These are phyloP conservation scores for Chrysocyon brachyurus DNA, from an alignment of 2,797 vertebrate species.

Conservation along the genomic window DNA sequence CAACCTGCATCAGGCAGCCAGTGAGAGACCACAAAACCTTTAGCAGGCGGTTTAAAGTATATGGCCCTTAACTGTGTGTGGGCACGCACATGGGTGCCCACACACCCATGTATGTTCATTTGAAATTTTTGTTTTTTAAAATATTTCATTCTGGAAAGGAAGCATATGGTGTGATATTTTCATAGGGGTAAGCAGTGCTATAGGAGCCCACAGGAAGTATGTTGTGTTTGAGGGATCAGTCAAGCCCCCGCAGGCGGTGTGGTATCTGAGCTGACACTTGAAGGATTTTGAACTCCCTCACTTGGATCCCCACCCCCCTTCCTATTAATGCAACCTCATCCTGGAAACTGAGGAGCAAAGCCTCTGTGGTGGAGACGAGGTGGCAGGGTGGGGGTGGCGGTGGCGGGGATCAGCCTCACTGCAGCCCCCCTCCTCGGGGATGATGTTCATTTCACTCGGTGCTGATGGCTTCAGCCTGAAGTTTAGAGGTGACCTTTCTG, in stretches of 20 bases:
- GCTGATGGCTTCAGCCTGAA: not conserved
- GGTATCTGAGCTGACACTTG: not conserved
- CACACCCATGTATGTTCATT: not conserved
- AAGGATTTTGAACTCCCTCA: not conserved
- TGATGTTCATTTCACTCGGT: not conserved
- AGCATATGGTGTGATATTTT: not conserved
- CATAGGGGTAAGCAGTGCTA: not conserved
- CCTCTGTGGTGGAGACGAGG: not conserved
- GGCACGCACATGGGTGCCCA: accelerated
- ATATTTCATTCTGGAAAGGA: not conserved
- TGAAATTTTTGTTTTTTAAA: not conserved
- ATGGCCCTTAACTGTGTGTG: not conserved
- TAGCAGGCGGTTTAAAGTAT: not conserved
- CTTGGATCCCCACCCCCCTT: not conserved
- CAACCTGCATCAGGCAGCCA: not conserved
- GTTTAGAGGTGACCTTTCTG: not conserved
- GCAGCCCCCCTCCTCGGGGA: not conserved
- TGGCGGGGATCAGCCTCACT: not conserved
- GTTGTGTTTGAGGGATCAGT: not conserved
- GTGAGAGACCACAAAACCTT: not conserved
- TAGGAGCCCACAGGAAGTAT: not conserved
- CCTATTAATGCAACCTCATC: too few relatives aligned
- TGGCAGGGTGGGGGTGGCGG: not conserved
- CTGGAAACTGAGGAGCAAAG: not conserved
- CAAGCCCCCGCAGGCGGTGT: not conserved